phyloP scores from a whole-genome alignment of 2,888 invertebrate species.

The Drosophila meridiana region DNA sequence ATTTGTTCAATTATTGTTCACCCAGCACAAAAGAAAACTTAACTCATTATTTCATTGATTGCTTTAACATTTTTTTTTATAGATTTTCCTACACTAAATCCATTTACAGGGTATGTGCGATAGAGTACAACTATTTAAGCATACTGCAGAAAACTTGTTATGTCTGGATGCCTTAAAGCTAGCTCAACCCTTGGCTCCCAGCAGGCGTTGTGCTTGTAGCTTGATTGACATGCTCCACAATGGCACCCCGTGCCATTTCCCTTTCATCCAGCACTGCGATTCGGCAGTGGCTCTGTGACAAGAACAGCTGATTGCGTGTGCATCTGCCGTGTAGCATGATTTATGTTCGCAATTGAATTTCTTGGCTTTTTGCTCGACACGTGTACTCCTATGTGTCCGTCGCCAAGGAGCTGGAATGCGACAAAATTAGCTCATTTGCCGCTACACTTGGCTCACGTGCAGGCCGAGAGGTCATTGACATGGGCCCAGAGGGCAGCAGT shows the following conservation, averaged over 20 bases:
- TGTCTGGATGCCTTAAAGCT: constrained; percentile 13
- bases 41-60: neutral
- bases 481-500: constrained; percentile 36
- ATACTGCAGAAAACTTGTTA: constrained; percentile 7
- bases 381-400: constrained; percentile 25
- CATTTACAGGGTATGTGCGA: constrained; percentile 7
- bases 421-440: constrained; percentile 82
- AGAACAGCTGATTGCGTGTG: constrained; percentile 76
- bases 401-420: constrained; percentile 46
- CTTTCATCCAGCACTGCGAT: constrained; percentile 6
- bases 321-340: constrained; percentile 64
- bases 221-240: constrained; percentile 72
- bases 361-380: constrained; percentile 70
- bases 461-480: constrained; percentile 46
- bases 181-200: constrained; percentile 32
- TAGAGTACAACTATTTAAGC: neutral
- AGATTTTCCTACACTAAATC: neutral
- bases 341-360: constrained; percentile 77
- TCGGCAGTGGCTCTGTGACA: constrained; percentile 51
- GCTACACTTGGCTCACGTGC: constrained; percentile 80
- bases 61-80: neutral
- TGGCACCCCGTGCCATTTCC: constrained; percentile 7
- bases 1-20: neutral
- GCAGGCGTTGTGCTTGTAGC: constrained; percentile 50
- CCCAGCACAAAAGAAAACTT: no score